Percentiles rank a stretch among this genome's conserved stretches.
Conservation (phyloP, 2,888 invertebrate species). For the Helobdella robusta region DNA sequence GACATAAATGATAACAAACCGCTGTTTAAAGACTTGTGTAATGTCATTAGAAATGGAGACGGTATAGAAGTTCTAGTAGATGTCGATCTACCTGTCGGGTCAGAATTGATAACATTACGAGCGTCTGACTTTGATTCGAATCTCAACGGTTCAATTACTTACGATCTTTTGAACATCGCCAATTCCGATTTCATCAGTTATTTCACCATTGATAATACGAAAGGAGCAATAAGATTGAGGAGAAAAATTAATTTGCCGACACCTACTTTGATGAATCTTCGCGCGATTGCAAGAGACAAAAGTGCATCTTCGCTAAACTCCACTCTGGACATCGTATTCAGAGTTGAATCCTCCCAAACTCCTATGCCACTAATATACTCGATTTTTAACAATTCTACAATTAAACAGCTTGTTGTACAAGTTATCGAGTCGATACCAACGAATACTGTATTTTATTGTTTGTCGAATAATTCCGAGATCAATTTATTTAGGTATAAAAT, state of each 20-base stretch:
- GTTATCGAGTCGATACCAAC: conserved; percentile 78
- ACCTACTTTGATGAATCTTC: conserved; percentile 33
- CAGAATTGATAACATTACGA: conserved; percentile 77
- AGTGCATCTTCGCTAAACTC: conserved; percentile 38
- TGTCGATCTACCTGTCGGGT: conserved; percentile 85
- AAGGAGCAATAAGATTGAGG: conserved; percentile 78
- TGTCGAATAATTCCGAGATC: conserved; percentile 31
- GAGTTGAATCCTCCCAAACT: background rate
- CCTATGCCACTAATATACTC: too few relatives aligned
- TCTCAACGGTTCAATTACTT: conserved; percentile 70
- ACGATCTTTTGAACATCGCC: conserved; percentile 57
- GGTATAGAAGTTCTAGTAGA: too few relatives aligned
- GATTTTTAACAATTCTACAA: background rate
- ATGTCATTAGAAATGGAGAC: conserved; percentile 59
- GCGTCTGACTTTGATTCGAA: conserved; percentile 80
- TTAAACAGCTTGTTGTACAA: background rate
- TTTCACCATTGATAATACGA: conserved; percentile 73
- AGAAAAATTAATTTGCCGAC: conserved; percentile 54
- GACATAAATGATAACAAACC: conserved; percentile 89
- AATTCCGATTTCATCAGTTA: conserved; percentile 65
- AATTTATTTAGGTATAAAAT: conserved; percentile 55
- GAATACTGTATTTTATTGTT: conserved; percentile 59
- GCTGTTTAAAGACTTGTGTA: conserved; percentile 43
- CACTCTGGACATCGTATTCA: conserved; percentile 37
- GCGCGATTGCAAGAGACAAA: conserved; percentile 40